Evolutionary conservation across 2,888 invertebrate species (phyloP).

Genomic region (Parelbella ahira): DNA sequence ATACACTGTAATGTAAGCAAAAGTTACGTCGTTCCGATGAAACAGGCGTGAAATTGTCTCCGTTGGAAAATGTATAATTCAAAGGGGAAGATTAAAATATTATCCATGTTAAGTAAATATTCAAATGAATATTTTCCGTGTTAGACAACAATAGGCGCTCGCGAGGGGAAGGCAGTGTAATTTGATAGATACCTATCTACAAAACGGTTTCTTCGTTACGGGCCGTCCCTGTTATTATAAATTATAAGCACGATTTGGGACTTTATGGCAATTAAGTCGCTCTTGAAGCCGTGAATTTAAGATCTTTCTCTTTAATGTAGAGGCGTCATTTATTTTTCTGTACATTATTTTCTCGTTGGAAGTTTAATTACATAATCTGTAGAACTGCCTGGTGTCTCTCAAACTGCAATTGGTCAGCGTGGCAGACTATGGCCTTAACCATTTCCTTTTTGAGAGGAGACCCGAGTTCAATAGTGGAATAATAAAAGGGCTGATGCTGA

Average conservation of each 20-base stretch:
- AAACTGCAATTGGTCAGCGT: no score
- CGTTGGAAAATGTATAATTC: conserved; percentile 80
- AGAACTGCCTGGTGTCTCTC: no score
- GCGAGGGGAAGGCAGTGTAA: conserved; percentile 70
- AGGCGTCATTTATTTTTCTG: no score
- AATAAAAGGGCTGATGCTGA: no score
- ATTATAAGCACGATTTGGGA: conserved; percentile 76
- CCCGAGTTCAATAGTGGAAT: no score
- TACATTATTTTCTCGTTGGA: no score
- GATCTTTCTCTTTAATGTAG: conserved; percentile 35
- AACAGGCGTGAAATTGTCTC: conserved; percentile 77
- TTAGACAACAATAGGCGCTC: conserved; percentile 75
- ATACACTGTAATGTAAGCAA: conserved; percentile 44
- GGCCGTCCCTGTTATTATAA: conserved; percentile 76
- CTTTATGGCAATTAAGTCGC: conserved; percentile 67
- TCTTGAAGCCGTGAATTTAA: conserved; percentile 44
- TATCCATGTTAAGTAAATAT: conserved; percentile 82
- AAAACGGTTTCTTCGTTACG: conserved; percentile 75
- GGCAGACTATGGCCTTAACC: no score
- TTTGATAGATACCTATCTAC: conserved; percentile 80
- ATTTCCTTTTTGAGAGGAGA: no score
- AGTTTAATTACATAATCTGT: no score
- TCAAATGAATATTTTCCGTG: conserved; percentile 82
- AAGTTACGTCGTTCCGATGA: conserved; percentile 56
- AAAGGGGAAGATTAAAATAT: conserved; percentile 82